phyloP scores from a whole-genome alignment of 2,113 vertebrate species.

The Hippocampus mohnikei region DNA sequence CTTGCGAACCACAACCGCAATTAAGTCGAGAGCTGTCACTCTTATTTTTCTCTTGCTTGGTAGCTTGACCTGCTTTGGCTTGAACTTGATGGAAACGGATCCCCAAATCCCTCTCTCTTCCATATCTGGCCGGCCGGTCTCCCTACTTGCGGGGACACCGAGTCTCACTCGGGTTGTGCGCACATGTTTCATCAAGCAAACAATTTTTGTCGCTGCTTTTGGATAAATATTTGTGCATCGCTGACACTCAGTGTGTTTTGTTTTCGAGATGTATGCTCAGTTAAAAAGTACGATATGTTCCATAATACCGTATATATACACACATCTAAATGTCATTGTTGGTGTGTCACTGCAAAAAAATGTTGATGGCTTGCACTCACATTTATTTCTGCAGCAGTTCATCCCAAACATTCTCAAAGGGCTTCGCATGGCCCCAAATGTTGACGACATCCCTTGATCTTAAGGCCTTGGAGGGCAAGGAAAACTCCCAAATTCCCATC shows the following conservation, averaged over 20 bases:
- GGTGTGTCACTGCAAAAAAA: background rate
- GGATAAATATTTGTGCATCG: background rate
- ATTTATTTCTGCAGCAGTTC: too few relatives aligned
- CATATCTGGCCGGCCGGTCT: constrained; percentile 30
- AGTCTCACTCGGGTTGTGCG: constrained; percentile 21
- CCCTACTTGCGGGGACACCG: constrained; percentile 28
- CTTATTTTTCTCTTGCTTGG: constrained; percentile 1
- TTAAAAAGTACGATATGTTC: too few relatives aligned
- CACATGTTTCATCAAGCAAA: constrained; percentile 29
- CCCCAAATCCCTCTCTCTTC: constrained; percentile 22
- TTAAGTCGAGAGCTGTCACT: background rate
- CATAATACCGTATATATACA: background rate
- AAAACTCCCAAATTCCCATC: too few relatives aligned
- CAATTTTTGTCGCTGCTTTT: constrained; percentile 5
- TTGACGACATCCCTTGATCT: too few relatives aligned
- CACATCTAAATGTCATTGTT: background rate
- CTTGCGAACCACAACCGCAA: background rate
- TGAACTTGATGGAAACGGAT: constrained; percentile 21
- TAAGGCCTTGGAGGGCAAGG: too few relatives aligned
- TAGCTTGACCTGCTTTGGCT: constrained; percentile 26
- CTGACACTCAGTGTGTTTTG: background rate
- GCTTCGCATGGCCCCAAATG: too few relatives aligned
- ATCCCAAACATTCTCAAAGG: too few relatives aligned
- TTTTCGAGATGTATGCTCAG: background rate
- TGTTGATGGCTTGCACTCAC: constrained; percentile 42